Conservation (phyloP, 2,113 vertebrate species). For the Prinia subflava region DNA sequence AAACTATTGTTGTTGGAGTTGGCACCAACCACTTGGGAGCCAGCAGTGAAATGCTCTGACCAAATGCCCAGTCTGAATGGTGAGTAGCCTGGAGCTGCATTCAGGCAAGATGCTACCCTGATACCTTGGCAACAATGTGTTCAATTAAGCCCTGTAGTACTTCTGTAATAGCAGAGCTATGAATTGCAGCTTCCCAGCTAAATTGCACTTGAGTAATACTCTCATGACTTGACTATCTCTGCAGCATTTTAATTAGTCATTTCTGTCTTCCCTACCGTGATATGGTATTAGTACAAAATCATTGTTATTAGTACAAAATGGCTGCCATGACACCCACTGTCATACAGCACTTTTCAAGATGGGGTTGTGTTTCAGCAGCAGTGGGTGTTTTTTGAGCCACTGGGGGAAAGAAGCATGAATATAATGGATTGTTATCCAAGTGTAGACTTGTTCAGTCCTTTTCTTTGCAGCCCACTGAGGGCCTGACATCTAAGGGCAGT, state of each 20-base stretch:
- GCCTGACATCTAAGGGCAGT: neutral
- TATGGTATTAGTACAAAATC: neutral
- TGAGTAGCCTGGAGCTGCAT: neutral
- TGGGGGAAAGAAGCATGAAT: neutral
- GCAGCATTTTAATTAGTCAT: slow-evolving; percentile 56
- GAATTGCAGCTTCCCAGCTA: slow-evolving; percentile 31
- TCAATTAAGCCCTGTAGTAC: slow-evolving; percentile 25
- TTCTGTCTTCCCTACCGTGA: neutral
- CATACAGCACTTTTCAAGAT: neutral
- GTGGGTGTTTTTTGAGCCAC: neutral
- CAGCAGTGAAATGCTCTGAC: neutral
- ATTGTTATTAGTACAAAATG: slow-evolving; percentile 19
- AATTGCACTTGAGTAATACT: slow-evolving; percentile 61
- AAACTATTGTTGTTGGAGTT: neutral
- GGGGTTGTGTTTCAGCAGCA: neutral
- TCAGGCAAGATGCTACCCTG: neutral
- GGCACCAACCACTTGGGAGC: neutral
- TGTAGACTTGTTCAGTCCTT: neutral
- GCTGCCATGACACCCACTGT: neutral
- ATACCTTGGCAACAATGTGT: neutral
- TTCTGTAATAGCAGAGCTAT: slow-evolving; percentile 42
- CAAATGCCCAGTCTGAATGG: neutral
- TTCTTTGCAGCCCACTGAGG: neutral
- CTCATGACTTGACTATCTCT: slow-evolving; percentile 57
- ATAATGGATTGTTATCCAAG: neutral